Evolutionary conservation across 2,888 invertebrate genomes (phyloP).

Genomic region (Dynastes grantii): DNA sequence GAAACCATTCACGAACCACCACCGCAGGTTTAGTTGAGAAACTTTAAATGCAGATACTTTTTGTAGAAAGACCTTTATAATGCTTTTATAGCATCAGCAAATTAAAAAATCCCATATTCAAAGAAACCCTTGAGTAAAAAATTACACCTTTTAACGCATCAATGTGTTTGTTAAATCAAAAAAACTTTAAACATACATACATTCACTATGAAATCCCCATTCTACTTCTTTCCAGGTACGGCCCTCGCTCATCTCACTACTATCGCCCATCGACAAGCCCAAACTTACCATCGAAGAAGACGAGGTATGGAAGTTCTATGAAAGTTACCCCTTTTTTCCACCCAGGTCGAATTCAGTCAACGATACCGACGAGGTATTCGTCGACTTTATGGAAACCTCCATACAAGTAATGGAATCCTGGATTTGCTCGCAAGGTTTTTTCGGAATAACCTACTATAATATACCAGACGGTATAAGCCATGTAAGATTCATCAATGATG

Average conservation of each 20-base stretch:
- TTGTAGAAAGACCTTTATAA: too few relatives aligned
- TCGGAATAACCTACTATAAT: conserved; percentile 2
- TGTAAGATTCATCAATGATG: background rate
- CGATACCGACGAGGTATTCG: background rate
- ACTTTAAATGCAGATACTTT: too few relatives aligned
- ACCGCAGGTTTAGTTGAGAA: too few relatives aligned
- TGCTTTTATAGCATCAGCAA: too few relatives aligned
- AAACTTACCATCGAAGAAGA: background rate
- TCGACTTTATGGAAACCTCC: conserved; percentile 9
- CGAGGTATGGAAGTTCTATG: conserved; percentile 11
- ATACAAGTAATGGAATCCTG: conserved; percentile 21
- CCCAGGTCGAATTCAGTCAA: background rate
- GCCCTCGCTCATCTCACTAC: background rate
- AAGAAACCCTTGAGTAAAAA: too few relatives aligned
- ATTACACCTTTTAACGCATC: too few relatives aligned
- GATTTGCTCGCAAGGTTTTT: conserved; percentile 22
- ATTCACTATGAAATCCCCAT: background rate
- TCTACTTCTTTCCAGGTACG: background rate
- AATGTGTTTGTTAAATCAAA: too few relatives aligned
- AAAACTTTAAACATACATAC: too few relatives aligned
- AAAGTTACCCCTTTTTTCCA: conserved; percentile 26
- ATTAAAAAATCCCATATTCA: too few relatives aligned
- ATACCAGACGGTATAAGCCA: conserved; percentile 28
- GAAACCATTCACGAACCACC: too few relatives aligned
- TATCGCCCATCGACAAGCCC: background rate